Percentiles rank a stretch among this genome's conserved stretches.
Conservation (phyloP, 1,140 invertebrate species). For the Brachionus plicatilis region DNA sequence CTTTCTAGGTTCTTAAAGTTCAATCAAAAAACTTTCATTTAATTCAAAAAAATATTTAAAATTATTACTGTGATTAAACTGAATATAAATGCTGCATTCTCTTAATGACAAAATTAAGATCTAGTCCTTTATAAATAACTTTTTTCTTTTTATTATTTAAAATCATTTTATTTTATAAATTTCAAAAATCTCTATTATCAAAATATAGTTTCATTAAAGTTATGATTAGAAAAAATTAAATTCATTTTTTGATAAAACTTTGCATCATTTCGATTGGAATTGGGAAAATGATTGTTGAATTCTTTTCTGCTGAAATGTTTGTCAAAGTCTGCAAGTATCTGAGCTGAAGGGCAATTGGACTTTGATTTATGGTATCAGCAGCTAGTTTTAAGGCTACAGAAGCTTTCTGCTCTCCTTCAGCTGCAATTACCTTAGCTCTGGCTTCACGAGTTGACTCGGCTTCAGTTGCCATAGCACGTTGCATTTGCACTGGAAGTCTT, state of each 20-base stretch:
- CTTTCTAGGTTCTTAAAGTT: too few species aligned
- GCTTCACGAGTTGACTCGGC: conserved; percentile 51
- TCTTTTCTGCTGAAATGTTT: conserved; percentile 92
- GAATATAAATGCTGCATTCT: too few species aligned
- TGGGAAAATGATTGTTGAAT: conserved; percentile 94
- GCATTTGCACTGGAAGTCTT: conserved; percentile 46
- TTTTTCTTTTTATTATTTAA: too few species aligned
- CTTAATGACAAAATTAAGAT: too few species aligned
- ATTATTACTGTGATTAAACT: too few species aligned
- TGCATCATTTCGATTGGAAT: conserved; percentile 81
- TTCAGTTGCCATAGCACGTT: conserved; percentile 51
- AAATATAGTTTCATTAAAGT: too few species aligned
- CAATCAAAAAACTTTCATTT: too few species aligned
- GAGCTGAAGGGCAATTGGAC: conserved; percentile 75
- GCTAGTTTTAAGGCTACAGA: conserved; percentile 25
- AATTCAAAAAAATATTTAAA: too few species aligned
- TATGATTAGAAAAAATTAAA: background rate
- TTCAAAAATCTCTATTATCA: too few species aligned
- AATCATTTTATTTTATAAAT: too few species aligned
- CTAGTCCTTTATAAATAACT: too few species aligned
- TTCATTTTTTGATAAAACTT: conserved; percentile 40
- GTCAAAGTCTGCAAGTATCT: conserved; percentile 75
- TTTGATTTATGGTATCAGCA: conserved; percentile 38
- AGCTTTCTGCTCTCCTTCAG: conserved; percentile 40
- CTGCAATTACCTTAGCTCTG: conserved; percentile 47